These are phyloP conservation scores for Xanthorhoe spadicearia DNA, from an alignment of 2,888 invertebrate genomes.

Conservation along the genomic window DNA sequence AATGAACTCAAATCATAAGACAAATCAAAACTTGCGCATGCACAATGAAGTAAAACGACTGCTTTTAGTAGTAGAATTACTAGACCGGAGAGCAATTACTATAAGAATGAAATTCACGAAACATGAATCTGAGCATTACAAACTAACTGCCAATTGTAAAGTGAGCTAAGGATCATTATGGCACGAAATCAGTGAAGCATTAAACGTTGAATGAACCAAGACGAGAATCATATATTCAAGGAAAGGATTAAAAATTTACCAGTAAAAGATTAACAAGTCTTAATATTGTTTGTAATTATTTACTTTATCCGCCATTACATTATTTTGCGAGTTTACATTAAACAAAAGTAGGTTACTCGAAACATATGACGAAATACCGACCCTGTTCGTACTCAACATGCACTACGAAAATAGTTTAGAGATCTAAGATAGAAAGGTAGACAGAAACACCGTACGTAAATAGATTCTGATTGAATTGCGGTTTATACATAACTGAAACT, in stretches of 20 bases:
- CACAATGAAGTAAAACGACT: slow-evolving; percentile 33
- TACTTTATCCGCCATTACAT: background rate
- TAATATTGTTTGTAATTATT: background rate
- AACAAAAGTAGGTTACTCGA: slow-evolving; percentile 66
- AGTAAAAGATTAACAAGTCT: background rate
- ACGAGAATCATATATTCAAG: slow-evolving; percentile 20
- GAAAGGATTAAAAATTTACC: slow-evolving; percentile 12
- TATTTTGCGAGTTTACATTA: slow-evolving; percentile 33
- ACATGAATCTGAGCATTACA: slow-evolving; percentile 4
- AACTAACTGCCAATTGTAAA: slow-evolving; percentile 1
- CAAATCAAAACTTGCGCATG: slow-evolving; percentile 16
- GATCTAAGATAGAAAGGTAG: slow-evolving; percentile 43
- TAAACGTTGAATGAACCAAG: slow-evolving; percentile 6
- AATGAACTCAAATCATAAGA: slow-evolving; percentile 33
- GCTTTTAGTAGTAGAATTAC: slow-evolving; percentile 40
- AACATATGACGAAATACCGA: slow-evolving; percentile 62
- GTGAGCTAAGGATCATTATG: background rate
- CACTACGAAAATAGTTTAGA: slow-evolving; percentile 49
- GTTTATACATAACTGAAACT: slow-evolving; percentile 14
- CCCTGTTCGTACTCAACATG: slow-evolving; percentile 59
- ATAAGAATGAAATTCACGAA: slow-evolving; percentile 25
- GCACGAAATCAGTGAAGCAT: slow-evolving; percentile 13
- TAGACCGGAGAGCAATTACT: slow-evolving; percentile 41
- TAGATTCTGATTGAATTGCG: slow-evolving; percentile 26
- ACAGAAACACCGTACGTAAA: slow-evolving; percentile 33